A percentile compares a stretch with the other conserved stretches of the same genome.
These are phyloP conservation scores for Progne subis DNA, from an alignment of 2,113 vertebrate genomes.

Conservation along the genomic window DNA sequence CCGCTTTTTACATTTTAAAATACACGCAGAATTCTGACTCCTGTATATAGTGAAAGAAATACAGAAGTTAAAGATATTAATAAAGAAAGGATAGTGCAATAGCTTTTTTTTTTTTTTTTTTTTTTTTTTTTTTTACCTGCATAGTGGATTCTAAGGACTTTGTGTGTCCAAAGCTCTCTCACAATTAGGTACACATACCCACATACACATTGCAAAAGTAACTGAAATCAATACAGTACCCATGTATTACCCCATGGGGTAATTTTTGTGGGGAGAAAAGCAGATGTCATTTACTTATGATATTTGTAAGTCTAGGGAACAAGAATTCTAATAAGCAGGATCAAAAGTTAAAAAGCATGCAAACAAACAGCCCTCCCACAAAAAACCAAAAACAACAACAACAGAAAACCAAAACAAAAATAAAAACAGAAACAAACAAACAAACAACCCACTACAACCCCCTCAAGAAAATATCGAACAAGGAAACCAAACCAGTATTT, in stretches of 20 bases:
- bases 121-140: not conserved
- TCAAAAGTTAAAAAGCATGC: not conserved
- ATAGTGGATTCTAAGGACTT: not conserved
- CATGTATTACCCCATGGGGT: not conserved
- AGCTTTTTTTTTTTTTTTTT: rapidly evolving
- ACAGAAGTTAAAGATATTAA: not conserved
- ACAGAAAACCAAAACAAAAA: too few species aligned
- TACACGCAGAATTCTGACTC: not conserved
- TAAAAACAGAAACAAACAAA: too few species aligned
- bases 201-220: not conserved
- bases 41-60: not conserved
- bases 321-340: not conserved
- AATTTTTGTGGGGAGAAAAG: not conserved
- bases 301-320: not conserved
- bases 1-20: not conserved
- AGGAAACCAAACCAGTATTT: not conserved
- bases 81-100: not conserved
- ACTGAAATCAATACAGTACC: not conserved
- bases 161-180: not conserved
- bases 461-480: not conserved
- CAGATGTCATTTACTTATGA: not conserved
- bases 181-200: not conserved
- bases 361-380: rapidly evolving
- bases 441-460: not conserved
- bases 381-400: too few species aligned